Evolutionary conservation across 2,888 invertebrate genomes (phyloP).

Genomic region (Eupithecia dodoneata): DNA sequence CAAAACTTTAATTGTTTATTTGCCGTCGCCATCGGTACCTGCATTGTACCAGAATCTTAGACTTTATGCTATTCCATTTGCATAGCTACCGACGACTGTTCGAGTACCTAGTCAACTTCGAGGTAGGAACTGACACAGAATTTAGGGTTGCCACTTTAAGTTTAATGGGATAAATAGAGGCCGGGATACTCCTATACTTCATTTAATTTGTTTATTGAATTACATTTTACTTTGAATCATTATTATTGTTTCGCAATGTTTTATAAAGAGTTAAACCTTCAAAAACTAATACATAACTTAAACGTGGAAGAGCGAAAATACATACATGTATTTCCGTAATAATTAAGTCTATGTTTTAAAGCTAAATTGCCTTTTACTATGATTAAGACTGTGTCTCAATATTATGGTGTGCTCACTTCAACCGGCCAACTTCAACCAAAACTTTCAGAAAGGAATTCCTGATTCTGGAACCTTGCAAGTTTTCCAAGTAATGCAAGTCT

Average conservation of each 20-base stretch:
- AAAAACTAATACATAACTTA: too few species aligned
- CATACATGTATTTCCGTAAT: too few species aligned
- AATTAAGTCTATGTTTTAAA: too few species aligned
- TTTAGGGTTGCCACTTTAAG: conserved; percentile 17
- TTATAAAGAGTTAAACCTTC: too few species aligned
- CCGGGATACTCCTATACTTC: background rate
- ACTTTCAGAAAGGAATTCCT: conserved; percentile 2
- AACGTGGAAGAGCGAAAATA: too few species aligned
- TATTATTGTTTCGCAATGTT: too few species aligned
- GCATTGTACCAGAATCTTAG: conserved; percentile 1
- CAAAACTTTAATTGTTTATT: too few species aligned
- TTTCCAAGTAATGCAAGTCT: background rate
- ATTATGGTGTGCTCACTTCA: too few species aligned
- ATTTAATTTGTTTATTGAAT: too few species aligned
- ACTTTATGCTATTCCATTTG: conserved; percentile 20
- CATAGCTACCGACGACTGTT: conserved; percentile 22
- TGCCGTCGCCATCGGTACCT: conserved; percentile 3
- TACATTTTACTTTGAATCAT: too few species aligned
- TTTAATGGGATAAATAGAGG: conserved; percentile 5
- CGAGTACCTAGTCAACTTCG: conserved; percentile 19
- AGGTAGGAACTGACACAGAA: conserved; percentile 10
- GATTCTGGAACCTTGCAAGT: conserved; percentile 1
- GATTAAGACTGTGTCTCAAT: too few species aligned
- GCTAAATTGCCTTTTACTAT: too few species aligned
- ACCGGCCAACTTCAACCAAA: background rate